Percentiles rank a stretch among this genome's conserved stretches.
Conservation (phyloP, 2,888 invertebrate genomes). For the Polyommatus icarus region DNA sequence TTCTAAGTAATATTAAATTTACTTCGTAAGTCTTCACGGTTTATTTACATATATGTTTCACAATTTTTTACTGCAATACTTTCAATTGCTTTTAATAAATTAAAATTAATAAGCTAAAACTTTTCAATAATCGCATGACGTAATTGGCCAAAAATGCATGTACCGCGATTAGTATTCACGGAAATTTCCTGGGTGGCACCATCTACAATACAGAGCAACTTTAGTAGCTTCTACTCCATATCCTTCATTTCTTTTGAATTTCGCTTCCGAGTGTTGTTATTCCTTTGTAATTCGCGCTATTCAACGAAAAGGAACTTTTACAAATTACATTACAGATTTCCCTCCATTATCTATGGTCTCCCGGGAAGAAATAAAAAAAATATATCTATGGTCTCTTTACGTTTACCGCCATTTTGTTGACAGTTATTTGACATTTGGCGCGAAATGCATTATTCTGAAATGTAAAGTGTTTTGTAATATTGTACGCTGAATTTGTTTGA, state of each 20-base stretch:
- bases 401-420: constrained; percentile 18
- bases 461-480: constrained; percentile 5
- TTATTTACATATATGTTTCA: no score
- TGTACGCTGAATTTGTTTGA: constrained; percentile 24
- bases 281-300: constrained; percentile 10
- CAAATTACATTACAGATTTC: constrained; percentile 17
- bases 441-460: constrained; percentile 4
- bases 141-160: background rate
- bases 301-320: constrained; percentile 5
- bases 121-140: background rate
- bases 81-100: background rate
- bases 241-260: constrained; percentile 2
- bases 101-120: background rate
- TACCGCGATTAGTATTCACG: background rate
- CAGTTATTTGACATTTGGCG: constrained; percentile 17
- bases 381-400: background rate
- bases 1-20: no score
- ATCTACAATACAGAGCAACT: background rate
- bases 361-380: no score
- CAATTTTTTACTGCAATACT: background rate
- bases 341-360: background rate
- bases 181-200: constrained; percentile 26
- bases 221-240: constrained; percentile 1
- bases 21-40: no score
- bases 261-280: background rate